Conservation (phyloP, 1,140 invertebrate species). For the Neomicropteryx cornuta region DNA sequence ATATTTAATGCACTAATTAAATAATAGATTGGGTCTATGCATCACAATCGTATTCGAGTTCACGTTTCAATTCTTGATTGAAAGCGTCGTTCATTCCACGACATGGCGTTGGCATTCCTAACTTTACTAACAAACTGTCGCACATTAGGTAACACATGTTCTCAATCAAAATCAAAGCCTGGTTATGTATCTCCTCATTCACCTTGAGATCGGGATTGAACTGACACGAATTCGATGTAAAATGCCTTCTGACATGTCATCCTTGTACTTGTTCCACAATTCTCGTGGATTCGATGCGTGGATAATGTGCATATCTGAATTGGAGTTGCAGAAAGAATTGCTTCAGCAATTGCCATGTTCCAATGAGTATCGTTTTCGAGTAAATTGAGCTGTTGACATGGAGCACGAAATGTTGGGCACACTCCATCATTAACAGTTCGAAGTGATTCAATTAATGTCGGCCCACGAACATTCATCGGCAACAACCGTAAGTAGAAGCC, state of each 20-base stretch:
- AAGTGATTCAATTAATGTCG: slow-evolving; percentile 32
- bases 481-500: slow-evolving; percentile 36
- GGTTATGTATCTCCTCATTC: slow-evolving; percentile 18
- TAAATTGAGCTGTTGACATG: slow-evolving; percentile 22
- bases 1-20: too few relatives aligned
- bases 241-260: slow-evolving; percentile 24
- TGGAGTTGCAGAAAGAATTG: slow-evolving; percentile 17
- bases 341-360: slow-evolving; percentile 26
- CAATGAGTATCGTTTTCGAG: slow-evolving; percentile 29
- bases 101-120: slow-evolving; percentile 29
- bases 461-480: slow-evolving; percentile 31
- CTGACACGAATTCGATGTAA: slow-evolving; percentile 16
- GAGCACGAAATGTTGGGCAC: slow-evolving; percentile 23
- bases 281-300: slow-evolving; percentile 21
- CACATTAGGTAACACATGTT: slow-evolving; percentile 23
- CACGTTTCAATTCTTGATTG: slow-evolving; percentile 22
- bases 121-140: slow-evolving; percentile 20
- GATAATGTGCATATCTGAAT: slow-evolving; percentile 30
- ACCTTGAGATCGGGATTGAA: slow-evolving; percentile 18
- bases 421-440: slow-evolving; percentile 28
- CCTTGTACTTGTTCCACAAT: slow-evolving; percentile 28
- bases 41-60: slow-evolving; percentile 16
- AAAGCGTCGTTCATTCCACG: slow-evolving; percentile 22
- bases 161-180: slow-evolving; percentile 19
- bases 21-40: too few relatives aligned